These are phyloP conservation scores for Furcula furcula DNA, from an alignment of 2,888 invertebrate genomes.

Conservation along the genomic window DNA sequence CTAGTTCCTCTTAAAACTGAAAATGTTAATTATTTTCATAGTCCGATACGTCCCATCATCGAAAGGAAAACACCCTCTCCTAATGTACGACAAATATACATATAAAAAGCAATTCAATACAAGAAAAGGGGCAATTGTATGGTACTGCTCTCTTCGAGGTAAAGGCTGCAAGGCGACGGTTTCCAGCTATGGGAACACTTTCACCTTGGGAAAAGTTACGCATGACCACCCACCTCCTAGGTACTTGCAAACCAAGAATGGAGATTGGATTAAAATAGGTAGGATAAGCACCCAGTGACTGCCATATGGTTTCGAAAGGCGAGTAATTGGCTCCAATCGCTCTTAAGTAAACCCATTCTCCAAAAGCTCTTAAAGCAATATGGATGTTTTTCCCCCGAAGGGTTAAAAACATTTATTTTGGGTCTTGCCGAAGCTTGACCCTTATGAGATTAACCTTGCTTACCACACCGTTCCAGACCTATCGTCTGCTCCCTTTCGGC, in stretches of 20 bases:
- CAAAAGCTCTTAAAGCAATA: no score
- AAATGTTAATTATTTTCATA: conserved; percentile 11
- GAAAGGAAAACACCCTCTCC: conserved; percentile 30
- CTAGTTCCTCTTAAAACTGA: no score
- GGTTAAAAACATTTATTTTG: no score
- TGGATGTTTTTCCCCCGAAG: no score
- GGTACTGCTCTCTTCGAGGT: conserved; percentile 21
- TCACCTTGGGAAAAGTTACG: neutral
- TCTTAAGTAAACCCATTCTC: no score
- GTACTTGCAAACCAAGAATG: conserved; percentile 8
- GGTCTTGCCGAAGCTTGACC: no score
- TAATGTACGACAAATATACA: conserved; percentile 29
- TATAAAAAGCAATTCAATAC: conserved; percentile 18
- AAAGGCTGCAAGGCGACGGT: conserved; percentile 21
- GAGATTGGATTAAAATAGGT: conserved; percentile 14
- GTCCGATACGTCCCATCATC: conserved; percentile 19
- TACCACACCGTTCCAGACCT: no score
- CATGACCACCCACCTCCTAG: conserved; percentile 19
- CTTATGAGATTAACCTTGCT: no score
- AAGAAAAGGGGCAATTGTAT: conserved; percentile 10
- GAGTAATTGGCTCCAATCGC: no score
- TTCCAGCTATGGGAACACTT: conserved; percentile 1
- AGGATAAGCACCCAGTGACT: no score
- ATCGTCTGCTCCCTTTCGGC: no score
- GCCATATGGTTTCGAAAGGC: no score